Conservation (phyloP, 1,140 invertebrate genomes). For the Diachasmimorpha longicaudata region DNA sequence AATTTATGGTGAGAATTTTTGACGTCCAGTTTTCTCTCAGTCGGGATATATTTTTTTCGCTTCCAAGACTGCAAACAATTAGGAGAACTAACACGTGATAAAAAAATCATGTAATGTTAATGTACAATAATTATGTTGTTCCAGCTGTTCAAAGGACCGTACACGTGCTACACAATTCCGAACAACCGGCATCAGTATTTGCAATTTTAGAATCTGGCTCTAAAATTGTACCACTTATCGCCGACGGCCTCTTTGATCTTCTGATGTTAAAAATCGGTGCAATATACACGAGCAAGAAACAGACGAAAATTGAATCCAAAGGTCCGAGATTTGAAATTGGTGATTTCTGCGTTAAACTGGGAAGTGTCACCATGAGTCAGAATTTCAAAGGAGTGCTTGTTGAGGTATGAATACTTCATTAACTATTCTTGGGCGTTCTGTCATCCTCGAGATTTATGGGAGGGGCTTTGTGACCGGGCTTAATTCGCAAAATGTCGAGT, state of each 20-base stretch:
- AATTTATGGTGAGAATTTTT: too few relatives aligned
- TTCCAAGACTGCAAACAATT: too few relatives aligned
- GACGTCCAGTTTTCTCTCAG: too few relatives aligned
- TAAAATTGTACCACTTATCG: constrained; percentile 84
- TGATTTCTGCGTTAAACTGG: constrained; percentile 94
- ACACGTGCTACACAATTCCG: constrained; percentile 92
- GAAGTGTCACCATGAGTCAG: constrained; percentile 89
- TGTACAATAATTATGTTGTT: constrained; percentile 22
- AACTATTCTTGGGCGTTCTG: not conserved
- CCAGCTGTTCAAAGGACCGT: constrained; percentile 74
- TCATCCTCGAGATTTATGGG: not conserved
- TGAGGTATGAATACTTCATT: constrained; percentile 68
- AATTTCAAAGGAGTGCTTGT: constrained; percentile 94
- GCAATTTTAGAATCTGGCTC: constrained; percentile 87
- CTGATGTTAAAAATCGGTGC: constrained; percentile 87
- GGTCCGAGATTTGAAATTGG: constrained; percentile 90
- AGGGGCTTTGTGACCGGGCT: not conserved
- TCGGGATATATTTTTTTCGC: too few relatives aligned
- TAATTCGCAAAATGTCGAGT: not conserved
- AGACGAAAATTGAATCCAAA: constrained; percentile 85
- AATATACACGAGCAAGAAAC: constrained; percentile 89
- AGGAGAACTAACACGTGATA: too few relatives aligned
- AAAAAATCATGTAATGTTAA: too few relatives aligned
- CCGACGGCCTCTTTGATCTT: constrained; percentile 89
- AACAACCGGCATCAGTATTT: constrained; percentile 93